Conservation (phyloP, 2,888 invertebrate species). For the Eucera pruinosa region DNA sequence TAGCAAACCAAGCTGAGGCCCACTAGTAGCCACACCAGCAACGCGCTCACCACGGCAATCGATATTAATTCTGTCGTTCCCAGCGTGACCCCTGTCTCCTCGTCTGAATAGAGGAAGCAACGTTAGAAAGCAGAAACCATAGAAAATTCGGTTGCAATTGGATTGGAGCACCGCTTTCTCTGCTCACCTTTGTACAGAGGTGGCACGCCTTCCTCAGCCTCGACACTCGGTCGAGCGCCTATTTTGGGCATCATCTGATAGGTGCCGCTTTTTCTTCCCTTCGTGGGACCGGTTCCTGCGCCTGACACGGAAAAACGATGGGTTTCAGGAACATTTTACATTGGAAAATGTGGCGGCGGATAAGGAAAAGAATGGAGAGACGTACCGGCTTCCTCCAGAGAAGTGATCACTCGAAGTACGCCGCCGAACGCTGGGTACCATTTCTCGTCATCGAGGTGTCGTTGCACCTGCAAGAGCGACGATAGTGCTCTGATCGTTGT, state of each 20-base stretch:
- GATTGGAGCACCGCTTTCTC: constrained; percentile 33
- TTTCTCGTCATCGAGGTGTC: constrained; percentile 87
- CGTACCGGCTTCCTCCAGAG: constrained; percentile 80
- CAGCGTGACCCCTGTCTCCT: constrained; percentile 49
- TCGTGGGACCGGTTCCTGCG: constrained; percentile 29
- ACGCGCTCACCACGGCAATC: constrained; percentile 74
- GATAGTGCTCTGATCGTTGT: neutral
- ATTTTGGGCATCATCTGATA: constrained; percentile 73
- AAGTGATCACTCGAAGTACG: constrained; percentile 84
- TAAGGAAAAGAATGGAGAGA: constrained; percentile 6
- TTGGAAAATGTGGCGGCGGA: constrained; percentile 39
- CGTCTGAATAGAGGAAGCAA: constrained; percentile 30
- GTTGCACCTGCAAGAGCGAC: constrained; percentile 80
- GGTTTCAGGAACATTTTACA: neutral
- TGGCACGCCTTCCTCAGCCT: constrained; percentile 44
- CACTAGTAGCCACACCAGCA: constrained; percentile 77
- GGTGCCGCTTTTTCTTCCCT: constrained; percentile 56
- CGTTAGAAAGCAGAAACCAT: constrained; percentile 5
- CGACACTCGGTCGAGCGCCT: constrained; percentile 26
- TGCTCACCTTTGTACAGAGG: constrained; percentile 65
- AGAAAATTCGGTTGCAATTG: neutral
- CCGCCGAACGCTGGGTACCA: constrained; percentile 87
- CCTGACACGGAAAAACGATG: constrained; percentile 35
- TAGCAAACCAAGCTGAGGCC: constrained; percentile 76
- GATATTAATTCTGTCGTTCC: constrained; percentile 74